Conservation (phyloP, 2,113 vertebrate species). For the Hemicordylus capensis region DNA sequence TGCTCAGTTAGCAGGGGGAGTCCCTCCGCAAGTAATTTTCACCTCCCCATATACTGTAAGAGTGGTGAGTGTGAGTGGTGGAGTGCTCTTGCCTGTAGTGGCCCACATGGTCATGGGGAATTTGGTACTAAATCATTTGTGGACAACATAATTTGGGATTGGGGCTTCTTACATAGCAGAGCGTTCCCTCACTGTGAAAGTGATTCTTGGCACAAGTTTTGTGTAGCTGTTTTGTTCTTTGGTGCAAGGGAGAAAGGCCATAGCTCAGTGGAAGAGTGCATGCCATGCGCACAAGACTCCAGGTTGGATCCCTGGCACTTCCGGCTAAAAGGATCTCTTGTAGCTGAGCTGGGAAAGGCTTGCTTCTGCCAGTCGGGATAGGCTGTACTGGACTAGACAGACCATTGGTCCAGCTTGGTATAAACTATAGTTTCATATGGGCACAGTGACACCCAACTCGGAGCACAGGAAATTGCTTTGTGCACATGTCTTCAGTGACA, state of each 20-base stretch:
- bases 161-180: not conserved
- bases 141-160: not conserved
- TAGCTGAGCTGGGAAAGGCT: not conserved
- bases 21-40: too few relatives aligned
- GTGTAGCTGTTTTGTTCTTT: too few relatives aligned
- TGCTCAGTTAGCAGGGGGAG: too few relatives aligned
- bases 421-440: not conserved
- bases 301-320: not conserved
- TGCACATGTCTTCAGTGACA: not conserved
- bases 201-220: not conserved
- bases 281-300: not conserved
- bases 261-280: not conserved
- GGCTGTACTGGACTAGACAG: not conserved
- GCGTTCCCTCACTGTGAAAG: not conserved
- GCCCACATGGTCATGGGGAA: not conserved
- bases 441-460: not conserved
- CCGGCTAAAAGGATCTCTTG: not conserved
- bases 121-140: not conserved
- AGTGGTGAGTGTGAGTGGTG: too few relatives aligned
- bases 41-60: too few relatives aligned
- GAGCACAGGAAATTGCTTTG: not conserved
- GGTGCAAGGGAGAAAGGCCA: not conserved
- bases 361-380: not conserved
- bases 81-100: not conserved
- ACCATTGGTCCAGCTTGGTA: not conserved